Conservation (phyloP, 1,140 invertebrate genomes). For the Aphaenogaster rudis region DNA sequence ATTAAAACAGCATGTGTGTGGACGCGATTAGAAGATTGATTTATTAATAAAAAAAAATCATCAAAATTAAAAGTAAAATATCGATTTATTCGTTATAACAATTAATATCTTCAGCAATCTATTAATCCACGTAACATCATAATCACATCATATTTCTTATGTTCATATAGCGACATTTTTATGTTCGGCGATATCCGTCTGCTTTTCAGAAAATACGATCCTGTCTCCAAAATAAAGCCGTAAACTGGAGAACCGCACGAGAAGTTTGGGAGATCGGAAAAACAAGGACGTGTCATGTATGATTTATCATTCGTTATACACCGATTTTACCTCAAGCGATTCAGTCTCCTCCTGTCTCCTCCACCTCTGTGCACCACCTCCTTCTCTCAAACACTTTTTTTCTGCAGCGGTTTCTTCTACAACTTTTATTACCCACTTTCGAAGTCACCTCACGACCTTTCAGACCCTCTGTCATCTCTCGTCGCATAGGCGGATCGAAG, state of each 20-base stretch:
- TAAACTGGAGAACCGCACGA: background rate
- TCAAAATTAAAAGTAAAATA: background rate
- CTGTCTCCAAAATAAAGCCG: constrained; percentile 32
- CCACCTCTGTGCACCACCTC: background rate
- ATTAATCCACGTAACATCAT: background rate
- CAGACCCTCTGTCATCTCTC: constrained; percentile 56
- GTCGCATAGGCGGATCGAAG: constrained; percentile 42
- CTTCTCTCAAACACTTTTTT: constrained; percentile 39
- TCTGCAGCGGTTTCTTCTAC: constrained; percentile 53
- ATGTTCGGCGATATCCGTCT: background rate
- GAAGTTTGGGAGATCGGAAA: constrained; percentile 57
- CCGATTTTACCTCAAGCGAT: constrained; percentile 63
- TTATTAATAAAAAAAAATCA: constrained; percentile 13
- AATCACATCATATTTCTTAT: background rate
- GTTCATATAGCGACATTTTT: background rate
- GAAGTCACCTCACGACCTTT: constrained; percentile 75
- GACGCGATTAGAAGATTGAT: background rate
- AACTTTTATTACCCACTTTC: constrained; percentile 77
- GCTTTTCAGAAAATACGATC: constrained; percentile 40
- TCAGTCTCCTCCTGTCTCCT: constrained; percentile 33
- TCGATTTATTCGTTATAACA: background rate
- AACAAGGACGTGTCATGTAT: constrained; percentile 74
- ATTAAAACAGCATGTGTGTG: constrained; percentile 22
- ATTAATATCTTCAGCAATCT: background rate
- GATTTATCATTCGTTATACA: constrained; percentile 74